A percentile compares a stretch with the other conserved stretches of the same genome.
These are phyloP conservation scores for Camponotus vicinus DNA, from an alignment of 1,140 invertebrate genomes.

Conservation along the genomic window DNA sequence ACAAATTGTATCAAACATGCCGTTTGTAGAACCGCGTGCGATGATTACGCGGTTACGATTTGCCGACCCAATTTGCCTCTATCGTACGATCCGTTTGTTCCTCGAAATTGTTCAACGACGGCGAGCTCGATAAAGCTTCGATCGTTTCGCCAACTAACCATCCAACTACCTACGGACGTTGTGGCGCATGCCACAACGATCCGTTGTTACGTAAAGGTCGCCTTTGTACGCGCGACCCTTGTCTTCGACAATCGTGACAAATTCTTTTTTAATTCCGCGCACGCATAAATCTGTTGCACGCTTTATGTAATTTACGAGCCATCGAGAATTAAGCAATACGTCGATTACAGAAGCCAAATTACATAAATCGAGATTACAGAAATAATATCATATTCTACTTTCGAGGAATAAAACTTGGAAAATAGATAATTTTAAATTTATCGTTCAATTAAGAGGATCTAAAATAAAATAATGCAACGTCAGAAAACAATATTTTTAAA, in stretches of 20 bases:
- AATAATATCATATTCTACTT: constrained; percentile 9
- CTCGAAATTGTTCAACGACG: constrained; percentile 49
- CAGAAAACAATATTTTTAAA: background rate
- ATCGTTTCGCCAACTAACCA: constrained; percentile 18
- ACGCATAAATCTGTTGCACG: constrained; percentile 11
- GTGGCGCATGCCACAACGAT: constrained; percentile 11
- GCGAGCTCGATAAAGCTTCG: constrained; percentile 33
- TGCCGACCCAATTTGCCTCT: constrained; percentile 66
- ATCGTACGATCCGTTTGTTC: constrained; percentile 28
- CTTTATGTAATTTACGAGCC: constrained; percentile 29
- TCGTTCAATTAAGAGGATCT: background rate
- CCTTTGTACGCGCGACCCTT: background rate
- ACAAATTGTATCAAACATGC: constrained; percentile 58
- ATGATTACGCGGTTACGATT: constrained; percentile 48
- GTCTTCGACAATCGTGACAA: constrained; percentile 32
- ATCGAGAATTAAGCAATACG: background rate
- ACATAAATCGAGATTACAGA: constrained; percentile 6
- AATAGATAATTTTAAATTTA: background rate
- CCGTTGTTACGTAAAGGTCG: constrained; percentile 43
- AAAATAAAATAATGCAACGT: background rate
- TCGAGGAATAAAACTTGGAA: background rate
- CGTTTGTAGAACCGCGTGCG: constrained; percentile 28
- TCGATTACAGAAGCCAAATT: background rate
- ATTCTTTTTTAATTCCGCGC: constrained; percentile 41
- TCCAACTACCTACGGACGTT: constrained; percentile 29